These are phyloP conservation scores for Acropora yongei DNA, from an alignment of 64 coral and sea anemone species.

Conservation along the genomic window DNA sequence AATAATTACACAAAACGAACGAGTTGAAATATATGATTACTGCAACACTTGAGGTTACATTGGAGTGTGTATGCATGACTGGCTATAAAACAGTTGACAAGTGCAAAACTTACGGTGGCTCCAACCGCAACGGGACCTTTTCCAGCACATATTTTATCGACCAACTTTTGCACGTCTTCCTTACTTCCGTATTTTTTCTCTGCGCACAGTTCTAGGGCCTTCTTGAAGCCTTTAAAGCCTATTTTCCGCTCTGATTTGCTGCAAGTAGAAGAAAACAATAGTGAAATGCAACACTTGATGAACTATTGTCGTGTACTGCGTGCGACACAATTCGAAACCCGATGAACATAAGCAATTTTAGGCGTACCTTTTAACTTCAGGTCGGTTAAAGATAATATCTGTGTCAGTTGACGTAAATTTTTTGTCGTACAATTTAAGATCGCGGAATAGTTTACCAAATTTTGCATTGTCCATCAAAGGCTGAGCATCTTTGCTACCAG, in stretches of 20 bases:
- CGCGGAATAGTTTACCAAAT: conserved; percentile 86
- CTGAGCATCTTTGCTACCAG: conserved; percentile 48
- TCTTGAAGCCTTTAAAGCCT: conserved; percentile 72
- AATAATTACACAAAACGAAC: too few relatives aligned
- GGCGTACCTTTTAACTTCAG: conserved; percentile 90
- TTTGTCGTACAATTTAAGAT: conserved; percentile 85
- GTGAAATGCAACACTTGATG: neutral
- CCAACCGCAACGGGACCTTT: conserved; percentile 76
- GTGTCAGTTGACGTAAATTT: conserved; percentile 86
- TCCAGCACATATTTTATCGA: conserved; percentile 71
- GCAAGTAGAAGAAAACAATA: conserved; percentile 11
- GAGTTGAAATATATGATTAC: too few relatives aligned
- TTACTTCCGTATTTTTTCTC: conserved; percentile 75
- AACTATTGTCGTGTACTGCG: too few relatives aligned
- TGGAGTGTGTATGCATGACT: too few relatives aligned
- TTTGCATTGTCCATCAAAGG: conserved; percentile 88
- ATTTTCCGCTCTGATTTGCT: conserved; percentile 95
- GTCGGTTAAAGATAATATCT: conserved; percentile 93
- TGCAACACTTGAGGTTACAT: too few relatives aligned
- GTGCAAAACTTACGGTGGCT: conserved; percentile 73
- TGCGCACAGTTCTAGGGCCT: conserved; percentile 74
- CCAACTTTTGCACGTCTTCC: conserved; percentile 50
- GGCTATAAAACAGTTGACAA: neutral
- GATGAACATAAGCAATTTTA: neutral
- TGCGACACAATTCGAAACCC: neutral